A percentile compares a stretch with the other conserved stretches of the same genome.
phyloP scores from a whole-genome alignment of 2,888 invertebrate genomes.

The Asteroscopus sphinx region DNA sequence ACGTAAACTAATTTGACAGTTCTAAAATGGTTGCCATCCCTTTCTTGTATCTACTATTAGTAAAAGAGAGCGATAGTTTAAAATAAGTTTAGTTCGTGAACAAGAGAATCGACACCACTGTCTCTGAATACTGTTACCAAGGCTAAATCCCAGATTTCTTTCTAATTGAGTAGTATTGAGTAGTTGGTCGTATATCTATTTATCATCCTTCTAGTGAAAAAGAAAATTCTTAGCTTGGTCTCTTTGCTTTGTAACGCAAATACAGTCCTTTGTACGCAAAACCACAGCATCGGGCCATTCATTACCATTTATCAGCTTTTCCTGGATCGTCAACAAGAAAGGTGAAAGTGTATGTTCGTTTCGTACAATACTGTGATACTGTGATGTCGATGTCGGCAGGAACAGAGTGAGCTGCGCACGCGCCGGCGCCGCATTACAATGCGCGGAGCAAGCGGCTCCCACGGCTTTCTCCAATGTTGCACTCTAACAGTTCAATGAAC shows the following conservation, averaged over 20 bases:
- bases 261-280: slow-evolving; percentile 18
- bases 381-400: slow-evolving; percentile 21
- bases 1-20: no score
- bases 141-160: no score
- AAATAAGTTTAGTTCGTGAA: no score
- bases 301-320: slow-evolving; percentile 36
- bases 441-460: slow-evolving; percentile 47
- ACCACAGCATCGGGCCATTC: slow-evolving; percentile 16
- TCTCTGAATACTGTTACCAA: no score
- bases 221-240: background rate
- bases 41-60: no score
- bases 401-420: slow-evolving; percentile 30
- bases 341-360: slow-evolving; percentile 63
- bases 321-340: slow-evolving; percentile 40
- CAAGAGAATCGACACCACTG: no score
- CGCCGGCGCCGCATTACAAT: slow-evolving; percentile 41
- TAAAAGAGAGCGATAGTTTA: no score
- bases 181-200: no score
- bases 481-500: slow-evolving; percentile 40
- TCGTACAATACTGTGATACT: slow-evolving; percentile 41
- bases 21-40: no score
- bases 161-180: no score
- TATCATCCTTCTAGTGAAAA: no score
- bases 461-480: slow-evolving; percentile 65
- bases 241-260: slow-evolving; percentile 8